Base-by-base conservation (phyloP, 2,797 vertebrate species). In the Propithecus deckenii region DNA sequence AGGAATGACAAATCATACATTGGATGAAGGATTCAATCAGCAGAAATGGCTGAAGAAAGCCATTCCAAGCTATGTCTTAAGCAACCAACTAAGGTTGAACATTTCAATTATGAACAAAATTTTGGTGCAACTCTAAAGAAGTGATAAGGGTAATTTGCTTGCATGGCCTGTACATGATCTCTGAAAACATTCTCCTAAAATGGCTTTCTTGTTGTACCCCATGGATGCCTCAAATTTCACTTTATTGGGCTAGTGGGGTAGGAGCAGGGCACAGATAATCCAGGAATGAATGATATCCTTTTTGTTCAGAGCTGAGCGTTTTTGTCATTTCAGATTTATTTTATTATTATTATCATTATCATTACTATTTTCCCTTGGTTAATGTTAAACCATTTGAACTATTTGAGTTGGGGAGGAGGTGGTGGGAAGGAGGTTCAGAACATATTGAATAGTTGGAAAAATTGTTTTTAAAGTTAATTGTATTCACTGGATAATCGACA, bases 301-400 rank as follows among this genome's bases (percentile, higher is more conserved):
- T 92, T 72, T 63, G 48, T 52, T 67, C 46, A 87, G 50, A 84
- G 28, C 22, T 50, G 43, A 76, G 30, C 43, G n/a, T 32, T 95
- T 90, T 89, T 75, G 15, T 46, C 55, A 74, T 35, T 91, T 91
- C 41, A 78, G 38, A 81, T 90, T 83, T 75, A 63, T 79, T 94
- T 78, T 61, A 30, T 59, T 59, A 38, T 52, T 17, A 30, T 43
- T 25, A 69, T 80, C 8, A 18, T 46, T 41, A 76, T 50, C 41
- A 61, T 79, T 14, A 65, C 61, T 38, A 35, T 93, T 67, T 71
- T 91, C 67, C 13, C 3, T 43, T 71, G 48, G 22, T 79, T 81
- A 38, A 75, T 59, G 28, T 46, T 91, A 83, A 78, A n/a, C 32
- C 22, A 57, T 25, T 89, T 50, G 57, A 95, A 69, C 1, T 43